Conservation (phyloP, 1,140 invertebrate species). For the Hypothenemus hampei region DNA sequence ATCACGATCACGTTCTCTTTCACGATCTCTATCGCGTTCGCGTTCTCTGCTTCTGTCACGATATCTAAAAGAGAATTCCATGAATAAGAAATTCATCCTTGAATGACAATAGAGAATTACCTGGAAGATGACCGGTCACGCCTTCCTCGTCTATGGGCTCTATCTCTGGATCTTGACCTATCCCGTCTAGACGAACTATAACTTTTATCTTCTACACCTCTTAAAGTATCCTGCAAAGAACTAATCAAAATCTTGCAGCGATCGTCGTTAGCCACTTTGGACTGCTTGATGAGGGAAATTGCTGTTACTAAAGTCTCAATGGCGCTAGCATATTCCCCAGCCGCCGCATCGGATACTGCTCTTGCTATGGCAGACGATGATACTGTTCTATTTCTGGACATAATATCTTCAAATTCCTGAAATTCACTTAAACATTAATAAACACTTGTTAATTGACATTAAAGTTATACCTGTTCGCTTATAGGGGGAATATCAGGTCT, state of each 20-base stretch:
- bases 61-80: constrained; percentile 46
- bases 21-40: constrained; percentile 51
- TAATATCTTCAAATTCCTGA: constrained; percentile 97
- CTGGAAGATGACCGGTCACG: constrained; percentile 72
- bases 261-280: constrained; percentile 95
- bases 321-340: constrained; percentile 93
- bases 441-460: neutral
- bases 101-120: neutral
- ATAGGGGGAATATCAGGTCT: constrained; percentile 63
- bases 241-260: constrained; percentile 97
- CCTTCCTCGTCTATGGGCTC: constrained; percentile 62
- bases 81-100: neutral
- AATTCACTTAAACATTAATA: neutral
- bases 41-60: constrained; percentile 70
- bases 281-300: constrained; percentile 97
- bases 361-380: constrained; percentile 94
- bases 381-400: constrained; percentile 94
- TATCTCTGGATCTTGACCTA: constrained; percentile 68
- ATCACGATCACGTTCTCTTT: constrained; percentile 45
- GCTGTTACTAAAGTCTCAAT: constrained; percentile 98
- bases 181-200: constrained; percentile 67
- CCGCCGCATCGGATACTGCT: constrained; percentile 95
- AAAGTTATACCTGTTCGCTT: constrained; percentile 66
- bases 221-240: constrained; percentile 92
- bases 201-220: constrained; percentile 95